A percentile compares a stretch with the other conserved stretches of the same genome.
Conservation (phyloP, 2,113 vertebrate genomes). For the Antechinus flavipes region DNA sequence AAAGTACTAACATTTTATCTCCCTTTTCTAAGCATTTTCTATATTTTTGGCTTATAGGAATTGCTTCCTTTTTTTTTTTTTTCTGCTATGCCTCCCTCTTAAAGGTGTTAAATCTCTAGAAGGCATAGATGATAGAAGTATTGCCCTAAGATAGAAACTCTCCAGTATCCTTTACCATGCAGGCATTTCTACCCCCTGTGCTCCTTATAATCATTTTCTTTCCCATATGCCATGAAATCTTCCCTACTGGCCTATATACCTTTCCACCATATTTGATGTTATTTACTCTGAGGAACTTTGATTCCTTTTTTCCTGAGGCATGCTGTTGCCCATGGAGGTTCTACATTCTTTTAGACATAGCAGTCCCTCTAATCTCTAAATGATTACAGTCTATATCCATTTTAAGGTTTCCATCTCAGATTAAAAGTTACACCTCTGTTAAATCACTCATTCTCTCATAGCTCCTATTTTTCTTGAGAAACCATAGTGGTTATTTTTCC, state of each 20-base stretch:
- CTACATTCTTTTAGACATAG: neutral
- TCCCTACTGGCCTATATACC: neutral
- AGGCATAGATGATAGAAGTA: neutral
- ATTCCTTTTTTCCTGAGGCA: neutral
- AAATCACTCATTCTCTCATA: neutral
- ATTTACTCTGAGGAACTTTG: neutral
- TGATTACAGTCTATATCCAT: neutral
- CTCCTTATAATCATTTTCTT: neutral
- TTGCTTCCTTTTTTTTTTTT: neutral
- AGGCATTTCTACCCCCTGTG: neutral
- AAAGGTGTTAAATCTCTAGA: neutral
- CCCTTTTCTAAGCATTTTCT: neutral
- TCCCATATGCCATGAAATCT: neutral
- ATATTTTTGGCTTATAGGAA: neutral
- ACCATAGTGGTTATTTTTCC: too few relatives aligned
- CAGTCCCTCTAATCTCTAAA: neutral
- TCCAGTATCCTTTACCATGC: too few relatives aligned
- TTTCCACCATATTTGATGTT: neutral
- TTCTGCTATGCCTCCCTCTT: neutral
- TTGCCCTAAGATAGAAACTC: too few relatives aligned
- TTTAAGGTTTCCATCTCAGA: neutral
- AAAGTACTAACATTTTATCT: neutral
- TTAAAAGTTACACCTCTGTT: neutral
- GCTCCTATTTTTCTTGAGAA: neutral
- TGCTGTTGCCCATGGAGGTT: neutral